phyloP scores from a whole-genome alignment of 2,797 vertebrate species.

The Podargus strigoides region DNA sequence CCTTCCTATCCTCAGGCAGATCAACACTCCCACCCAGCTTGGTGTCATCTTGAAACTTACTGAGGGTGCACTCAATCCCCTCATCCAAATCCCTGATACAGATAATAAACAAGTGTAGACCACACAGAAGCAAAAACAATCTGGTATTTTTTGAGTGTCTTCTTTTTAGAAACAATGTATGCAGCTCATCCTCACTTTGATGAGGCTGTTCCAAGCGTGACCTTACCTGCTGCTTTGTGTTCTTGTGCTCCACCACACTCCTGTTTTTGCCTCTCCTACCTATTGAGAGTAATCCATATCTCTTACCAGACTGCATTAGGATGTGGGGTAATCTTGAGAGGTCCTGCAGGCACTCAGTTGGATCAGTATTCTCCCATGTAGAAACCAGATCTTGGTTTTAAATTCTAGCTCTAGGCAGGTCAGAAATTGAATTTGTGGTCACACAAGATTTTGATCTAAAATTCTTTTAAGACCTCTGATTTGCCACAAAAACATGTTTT shows the following conservation, averaged over 20 bases:
- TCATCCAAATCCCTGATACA: no score
- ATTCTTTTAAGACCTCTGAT: neutral
- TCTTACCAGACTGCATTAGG: neutral
- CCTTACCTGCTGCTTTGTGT: no score
- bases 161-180: neutral
- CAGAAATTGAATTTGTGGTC: neutral
- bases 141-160: neutral
- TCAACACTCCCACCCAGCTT: no score
- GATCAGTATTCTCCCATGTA: neutral
- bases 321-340: no score
- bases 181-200: neutral
- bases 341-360: no score
- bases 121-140: neutral
- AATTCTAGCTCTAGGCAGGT: neutral
- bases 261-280: no score
- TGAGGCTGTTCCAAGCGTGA: neutral
- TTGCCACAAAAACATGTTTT: neutral
- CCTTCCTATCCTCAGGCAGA: no score
- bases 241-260: neutral
- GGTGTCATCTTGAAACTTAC: no score
- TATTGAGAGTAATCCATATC: accelerated
- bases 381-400: neutral
- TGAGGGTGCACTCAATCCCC: no score
- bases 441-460: neutral
- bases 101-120: no score